Conservation (phyloP, 2,113 vertebrate species). For the Dasypus novemcinctus region DNA sequence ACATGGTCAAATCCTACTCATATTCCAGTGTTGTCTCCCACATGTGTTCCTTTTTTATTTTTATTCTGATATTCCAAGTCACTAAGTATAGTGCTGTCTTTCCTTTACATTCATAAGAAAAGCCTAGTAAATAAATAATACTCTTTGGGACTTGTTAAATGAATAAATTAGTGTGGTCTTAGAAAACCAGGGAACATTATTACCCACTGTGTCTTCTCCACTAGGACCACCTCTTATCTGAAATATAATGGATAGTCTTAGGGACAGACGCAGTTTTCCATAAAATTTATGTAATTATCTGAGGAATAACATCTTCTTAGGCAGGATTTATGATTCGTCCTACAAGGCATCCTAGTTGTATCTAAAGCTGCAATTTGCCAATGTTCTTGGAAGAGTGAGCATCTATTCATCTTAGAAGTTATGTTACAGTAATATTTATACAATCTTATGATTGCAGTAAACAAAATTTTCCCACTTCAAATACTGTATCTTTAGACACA, state of each 20-base stretch:
- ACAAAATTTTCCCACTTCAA: background rate
- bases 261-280: background rate
- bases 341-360: accelerated
- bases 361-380: background rate
- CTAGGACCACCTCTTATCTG: background rate
- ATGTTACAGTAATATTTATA: background rate
- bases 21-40: background rate
- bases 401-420: background rate
- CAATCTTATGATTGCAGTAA: background rate
- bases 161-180: background rate
- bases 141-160: background rate
- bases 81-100: background rate
- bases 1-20: too few relatives aligned
- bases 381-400: background rate
- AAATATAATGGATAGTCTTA: too few relatives aligned
- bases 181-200: background rate
- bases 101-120: background rate
- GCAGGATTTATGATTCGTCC: background rate
- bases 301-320: background rate
- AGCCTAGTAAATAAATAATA: background rate
- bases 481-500: background rate
- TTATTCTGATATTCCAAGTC: accelerated
- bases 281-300: background rate
- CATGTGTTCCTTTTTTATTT: background rate
- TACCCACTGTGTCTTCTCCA: background rate